A percentile compares a stretch with the other conserved stretches of the same genome.
These are phyloP conservation scores for Alouatta palliata DNA, from an alignment of 2,113 vertebrate genomes.

Conservation along the genomic window DNA sequence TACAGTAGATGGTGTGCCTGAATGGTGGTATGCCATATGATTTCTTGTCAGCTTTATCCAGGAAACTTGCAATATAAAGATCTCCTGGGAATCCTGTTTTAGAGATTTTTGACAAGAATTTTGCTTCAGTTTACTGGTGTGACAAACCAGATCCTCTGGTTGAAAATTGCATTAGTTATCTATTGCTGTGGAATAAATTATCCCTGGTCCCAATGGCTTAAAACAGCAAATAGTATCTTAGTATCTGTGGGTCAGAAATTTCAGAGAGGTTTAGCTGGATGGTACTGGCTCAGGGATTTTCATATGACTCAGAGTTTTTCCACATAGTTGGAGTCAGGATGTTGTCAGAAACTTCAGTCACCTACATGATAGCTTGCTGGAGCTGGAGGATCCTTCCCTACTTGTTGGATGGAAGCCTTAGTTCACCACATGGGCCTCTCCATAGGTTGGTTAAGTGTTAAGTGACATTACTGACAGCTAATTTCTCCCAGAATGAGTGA, in stretches of 20 bases:
- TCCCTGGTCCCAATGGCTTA: conserved; percentile 18
- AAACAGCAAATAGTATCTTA: not conserved
- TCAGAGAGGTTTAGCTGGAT: not conserved
- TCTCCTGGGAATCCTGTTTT: not conserved
- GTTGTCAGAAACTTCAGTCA: not conserved
- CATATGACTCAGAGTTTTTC: not conserved
- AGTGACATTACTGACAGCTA: not conserved
- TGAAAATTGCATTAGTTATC: not conserved
- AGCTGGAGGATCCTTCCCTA: not conserved
- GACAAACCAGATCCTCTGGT: conserved; percentile 1
- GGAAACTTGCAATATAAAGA: not conserved
- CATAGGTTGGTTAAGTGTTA: not conserved
- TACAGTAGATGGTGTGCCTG: too few relatives aligned
- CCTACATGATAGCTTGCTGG: not conserved
- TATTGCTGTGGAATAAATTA: not conserved
- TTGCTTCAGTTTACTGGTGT: not conserved
- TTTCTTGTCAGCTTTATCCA: not conserved
- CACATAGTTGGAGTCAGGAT: not conserved
- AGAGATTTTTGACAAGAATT: not conserved
- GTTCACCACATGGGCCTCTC: not conserved
- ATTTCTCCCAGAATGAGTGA: not conserved
- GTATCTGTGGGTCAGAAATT: not conserved
- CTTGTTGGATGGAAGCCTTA: not conserved
- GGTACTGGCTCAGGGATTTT: not conserved
- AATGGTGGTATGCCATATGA: too few relatives aligned